phyloP scores from a whole-genome alignment of 2,797 vertebrate genomes.

The Chaenodraco wilsoni region DNA sequence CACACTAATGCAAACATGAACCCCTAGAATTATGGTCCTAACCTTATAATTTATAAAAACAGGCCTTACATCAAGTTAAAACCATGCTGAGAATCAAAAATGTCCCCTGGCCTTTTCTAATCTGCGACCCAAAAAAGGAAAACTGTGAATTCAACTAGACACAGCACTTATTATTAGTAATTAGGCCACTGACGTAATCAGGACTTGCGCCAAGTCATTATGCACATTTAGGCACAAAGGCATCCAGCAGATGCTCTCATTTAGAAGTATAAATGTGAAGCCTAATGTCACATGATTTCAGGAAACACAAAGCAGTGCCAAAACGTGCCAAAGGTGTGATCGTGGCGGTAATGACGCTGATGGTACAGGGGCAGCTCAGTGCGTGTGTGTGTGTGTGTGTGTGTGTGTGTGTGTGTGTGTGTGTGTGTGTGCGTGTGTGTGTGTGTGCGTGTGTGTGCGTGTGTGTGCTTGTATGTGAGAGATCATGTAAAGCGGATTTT shows the following conservation, averaged over 20 bases:
- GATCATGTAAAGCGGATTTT: neutral
- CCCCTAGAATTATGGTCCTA: neutral
- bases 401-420: too few relatives aligned
- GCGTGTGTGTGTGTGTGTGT: neutral
- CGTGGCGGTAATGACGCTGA: neutral
- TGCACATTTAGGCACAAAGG: slow-evolving; percentile 45
- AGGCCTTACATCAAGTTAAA: slow-evolving; percentile 15
- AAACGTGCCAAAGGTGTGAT: slow-evolving; percentile 27
- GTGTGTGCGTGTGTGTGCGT: neutral
- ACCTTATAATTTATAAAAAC: slow-evolving; percentile 4
- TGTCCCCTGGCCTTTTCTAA: slow-evolving; percentile 1
- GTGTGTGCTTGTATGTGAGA: too few relatives aligned
- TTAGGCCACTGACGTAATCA: slow-evolving; percentile 60
- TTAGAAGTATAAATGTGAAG: slow-evolving; percentile 16
- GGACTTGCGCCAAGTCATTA: slow-evolving; percentile 53
- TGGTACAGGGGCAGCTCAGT: neutral
- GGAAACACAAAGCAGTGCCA: slow-evolving; percentile 36
- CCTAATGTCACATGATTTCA: slow-evolving; percentile 20
- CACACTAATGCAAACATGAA: slow-evolving; percentile 16
- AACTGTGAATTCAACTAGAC: slow-evolving; percentile 30
- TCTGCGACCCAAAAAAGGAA: slow-evolving; percentile 1
- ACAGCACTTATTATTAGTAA: slow-evolving; percentile 68
- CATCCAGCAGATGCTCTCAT: slow-evolving; percentile 52
- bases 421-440: neutral
- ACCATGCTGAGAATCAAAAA: neutral